Evolutionary conservation across 1,140 invertebrate species (phyloP).

Genomic region (Cepaea nemoralis): DNA sequence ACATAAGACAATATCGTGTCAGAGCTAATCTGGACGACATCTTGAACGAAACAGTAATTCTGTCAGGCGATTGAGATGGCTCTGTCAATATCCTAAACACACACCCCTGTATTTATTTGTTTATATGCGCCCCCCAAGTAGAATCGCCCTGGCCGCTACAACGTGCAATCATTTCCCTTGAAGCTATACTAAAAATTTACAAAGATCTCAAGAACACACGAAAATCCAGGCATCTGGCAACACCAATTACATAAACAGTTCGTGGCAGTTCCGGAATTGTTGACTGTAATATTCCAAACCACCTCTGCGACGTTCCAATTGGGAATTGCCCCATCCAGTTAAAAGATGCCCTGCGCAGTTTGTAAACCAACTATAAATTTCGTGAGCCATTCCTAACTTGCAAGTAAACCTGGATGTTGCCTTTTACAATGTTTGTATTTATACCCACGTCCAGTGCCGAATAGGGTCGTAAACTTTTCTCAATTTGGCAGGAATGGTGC

Average conservation of each 20-base stretch:
- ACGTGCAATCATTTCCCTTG: background rate
- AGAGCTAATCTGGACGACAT: too few relatives aligned
- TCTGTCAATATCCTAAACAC: conserved; percentile 6
- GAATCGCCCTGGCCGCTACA: background rate
- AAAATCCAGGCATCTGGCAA: background rate
- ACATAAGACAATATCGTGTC: too few relatives aligned
- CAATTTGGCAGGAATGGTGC: background rate
- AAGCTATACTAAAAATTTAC: conserved; percentile 10
- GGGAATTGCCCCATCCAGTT: background rate
- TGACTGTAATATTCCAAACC: background rate
- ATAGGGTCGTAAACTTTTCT: background rate
- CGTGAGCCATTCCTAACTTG: background rate
- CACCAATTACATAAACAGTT: conserved; percentile 12
- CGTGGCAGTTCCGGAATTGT: conserved; percentile 15
- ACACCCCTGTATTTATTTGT: background rate
- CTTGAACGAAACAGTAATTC: background rate
- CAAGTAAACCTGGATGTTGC: conserved; percentile 9
- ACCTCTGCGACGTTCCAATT: background rate
- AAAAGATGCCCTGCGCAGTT: background rate
- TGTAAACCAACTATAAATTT: conserved; percentile 3
- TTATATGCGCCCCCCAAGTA: background rate
- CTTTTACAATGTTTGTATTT: background rate
- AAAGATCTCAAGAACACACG: background rate
- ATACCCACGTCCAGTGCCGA: background rate
- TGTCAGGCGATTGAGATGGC: background rate